Evolutionary conservation across 2,797 vertebrate species (phyloP).

Genomic region (Clamator glandarius): DNA sequence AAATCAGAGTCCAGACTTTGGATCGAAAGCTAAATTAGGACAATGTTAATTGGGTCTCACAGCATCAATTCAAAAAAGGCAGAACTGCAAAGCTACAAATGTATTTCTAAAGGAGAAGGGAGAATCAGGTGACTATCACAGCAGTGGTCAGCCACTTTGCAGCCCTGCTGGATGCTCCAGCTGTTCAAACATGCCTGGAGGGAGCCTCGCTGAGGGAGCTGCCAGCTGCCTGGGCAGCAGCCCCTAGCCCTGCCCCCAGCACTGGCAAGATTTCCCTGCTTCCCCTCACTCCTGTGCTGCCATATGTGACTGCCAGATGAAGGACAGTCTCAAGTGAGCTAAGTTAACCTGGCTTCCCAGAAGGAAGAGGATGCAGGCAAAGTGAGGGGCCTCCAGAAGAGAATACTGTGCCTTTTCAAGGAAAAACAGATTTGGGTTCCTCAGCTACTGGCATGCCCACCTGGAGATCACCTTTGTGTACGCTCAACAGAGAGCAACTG

Average conservation of each 20-base stretch:
- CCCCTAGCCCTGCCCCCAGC: background rate
- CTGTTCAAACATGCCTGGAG: slow-evolving; percentile 50
- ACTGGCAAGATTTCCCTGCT: rapidly evolving
- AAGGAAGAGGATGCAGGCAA: background rate
- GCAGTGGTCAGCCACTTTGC: slow-evolving; percentile 19
- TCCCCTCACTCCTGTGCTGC: background rate
- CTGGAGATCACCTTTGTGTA: background rate
- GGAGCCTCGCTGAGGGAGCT: slow-evolving; percentile 1
- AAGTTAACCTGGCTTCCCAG: background rate
- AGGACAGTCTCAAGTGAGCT: background rate
- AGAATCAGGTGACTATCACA: background rate
- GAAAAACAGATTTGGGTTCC: background rate
- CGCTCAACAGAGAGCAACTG: background rate
- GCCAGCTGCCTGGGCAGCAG: slow-evolving; percentile 21
- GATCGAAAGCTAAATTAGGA: background rate
- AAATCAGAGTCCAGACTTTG: background rate
- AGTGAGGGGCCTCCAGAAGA: background rate
- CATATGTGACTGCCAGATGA: background rate
- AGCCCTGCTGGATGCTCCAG: slow-evolving; percentile 56
- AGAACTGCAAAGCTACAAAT: background rate
- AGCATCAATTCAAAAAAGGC: background rate
- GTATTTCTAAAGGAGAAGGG: background rate
- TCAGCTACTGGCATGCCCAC: background rate
- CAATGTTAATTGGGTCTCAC: background rate
- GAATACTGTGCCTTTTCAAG: background rate